These are phyloP conservation scores for Metalampra italica DNA, from an alignment of 2,888 invertebrate species.

Conservation along the genomic window DNA sequence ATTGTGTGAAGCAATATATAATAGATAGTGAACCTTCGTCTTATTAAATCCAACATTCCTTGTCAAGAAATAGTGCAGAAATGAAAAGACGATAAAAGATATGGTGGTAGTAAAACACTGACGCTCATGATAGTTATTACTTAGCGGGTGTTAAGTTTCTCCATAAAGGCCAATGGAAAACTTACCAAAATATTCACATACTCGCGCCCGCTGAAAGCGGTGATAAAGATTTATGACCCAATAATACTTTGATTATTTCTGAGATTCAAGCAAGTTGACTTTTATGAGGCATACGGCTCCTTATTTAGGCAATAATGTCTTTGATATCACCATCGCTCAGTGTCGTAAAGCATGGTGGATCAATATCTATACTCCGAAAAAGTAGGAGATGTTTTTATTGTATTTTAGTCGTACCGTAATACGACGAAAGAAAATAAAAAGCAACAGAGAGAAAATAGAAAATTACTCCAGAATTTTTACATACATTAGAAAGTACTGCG, in stretches of 20 bases:
- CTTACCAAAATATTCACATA: slow-evolving; percentile 65
- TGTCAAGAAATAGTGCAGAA: too few species aligned
- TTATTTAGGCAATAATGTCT: slow-evolving; percentile 64
- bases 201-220: slow-evolving; percentile 42
- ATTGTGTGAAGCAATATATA: too few species aligned
- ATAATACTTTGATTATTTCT: slow-evolving; percentile 73
- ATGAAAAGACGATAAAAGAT: not conserved
- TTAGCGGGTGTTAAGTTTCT: slow-evolving; percentile 8
- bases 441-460: not conserved
- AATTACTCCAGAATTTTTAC: too few species aligned
- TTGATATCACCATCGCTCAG: slow-evolving; percentile 42
- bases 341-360: slow-evolving; percentile 38
- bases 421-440: not conserved
- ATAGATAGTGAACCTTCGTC: too few species aligned
- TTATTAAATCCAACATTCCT: too few species aligned
- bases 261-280: slow-evolving; percentile 65
- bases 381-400: not conserved
- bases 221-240: slow-evolving; percentile 70
- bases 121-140: not conserved
- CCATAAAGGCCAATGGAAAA: slow-evolving; percentile 21
- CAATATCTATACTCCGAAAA: slow-evolving; percentile 26
- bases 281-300: slow-evolving; percentile 63
- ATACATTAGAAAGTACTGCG: too few species aligned
- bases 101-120: not conserved
- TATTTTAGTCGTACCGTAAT: not conserved